phyloP scores from a whole-genome alignment of 1,140 invertebrate species.

The Solenopsis invicta region DNA sequence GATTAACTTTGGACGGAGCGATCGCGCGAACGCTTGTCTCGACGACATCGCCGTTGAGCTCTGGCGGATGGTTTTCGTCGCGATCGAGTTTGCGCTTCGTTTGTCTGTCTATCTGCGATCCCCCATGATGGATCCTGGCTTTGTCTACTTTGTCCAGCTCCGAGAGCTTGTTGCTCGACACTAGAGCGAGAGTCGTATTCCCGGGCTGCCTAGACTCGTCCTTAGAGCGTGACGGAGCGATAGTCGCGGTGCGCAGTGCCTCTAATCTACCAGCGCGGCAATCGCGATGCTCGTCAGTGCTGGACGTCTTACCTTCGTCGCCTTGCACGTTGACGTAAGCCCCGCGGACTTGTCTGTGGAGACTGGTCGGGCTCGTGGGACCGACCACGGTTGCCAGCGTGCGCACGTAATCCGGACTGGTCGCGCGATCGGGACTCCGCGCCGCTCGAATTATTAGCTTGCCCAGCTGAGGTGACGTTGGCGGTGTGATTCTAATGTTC shows the following conservation, averaged over 20 bases:
- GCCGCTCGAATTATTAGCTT: conserved; percentile 90
- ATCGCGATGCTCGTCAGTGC: conserved; percentile 78
- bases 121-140: conserved; percentile 1
- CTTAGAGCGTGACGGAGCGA: conserved; percentile 55
- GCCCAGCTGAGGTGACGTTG: conserved; percentile 81
- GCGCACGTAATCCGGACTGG: conserved; percentile 89
- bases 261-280: conserved; percentile 81
- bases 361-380: conserved; percentile 86
- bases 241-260: conserved; percentile 63
- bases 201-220: conserved; percentile 28
- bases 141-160: conserved; percentile 18
- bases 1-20: background rate
- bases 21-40: conserved; percentile 5
- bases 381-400: conserved; percentile 88
- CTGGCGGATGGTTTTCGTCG: conserved; percentile 63
- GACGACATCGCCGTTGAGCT: background rate
- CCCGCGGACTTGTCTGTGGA: conserved; percentile 86
- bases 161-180: conserved; percentile 56
- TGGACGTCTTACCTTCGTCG: conserved; percentile 88
- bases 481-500: conserved; percentile 72
- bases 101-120: conserved; percentile 21
- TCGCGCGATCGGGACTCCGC: conserved; percentile 87
- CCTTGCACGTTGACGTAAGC: conserved; percentile 92
- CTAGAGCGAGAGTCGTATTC: conserved; percentile 17
- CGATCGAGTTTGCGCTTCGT: background rate